Conservation (phyloP, 2,113 vertebrate genomes). For the Calyptomena viridis region DNA sequence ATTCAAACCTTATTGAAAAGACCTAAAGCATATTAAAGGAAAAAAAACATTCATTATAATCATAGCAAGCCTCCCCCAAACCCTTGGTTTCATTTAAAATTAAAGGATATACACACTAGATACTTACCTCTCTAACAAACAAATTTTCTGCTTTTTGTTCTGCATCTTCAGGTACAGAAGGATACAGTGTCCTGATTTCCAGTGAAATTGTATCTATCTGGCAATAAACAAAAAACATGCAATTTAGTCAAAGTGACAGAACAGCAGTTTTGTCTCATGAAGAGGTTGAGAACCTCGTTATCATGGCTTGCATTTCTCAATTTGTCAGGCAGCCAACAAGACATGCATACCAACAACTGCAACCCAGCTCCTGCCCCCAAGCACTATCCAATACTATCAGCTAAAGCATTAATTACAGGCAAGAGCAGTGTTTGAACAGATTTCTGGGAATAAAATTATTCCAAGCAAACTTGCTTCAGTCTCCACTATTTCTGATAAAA, state of each 20-base stretch:
- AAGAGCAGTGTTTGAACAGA: not conserved
- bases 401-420: not conserved
- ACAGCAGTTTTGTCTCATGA: not conserved
- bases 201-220: conserved; percentile 88
- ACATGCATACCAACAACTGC: not conserved
- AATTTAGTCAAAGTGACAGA: not conserved
- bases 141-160: conserved; percentile 89
- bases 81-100: not conserved
- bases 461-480: not conserved
- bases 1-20: not conserved
- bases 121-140: conserved; percentile 93
- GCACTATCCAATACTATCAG: not conserved
- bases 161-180: conserved; percentile 91
- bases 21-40: not conserved
- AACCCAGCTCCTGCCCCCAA: not conserved
- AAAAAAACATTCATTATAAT: not conserved
- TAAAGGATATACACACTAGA: not conserved
- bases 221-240: not conserved
- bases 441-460: not conserved
- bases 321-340: not conserved
- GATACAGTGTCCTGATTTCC: conserved; percentile 88
- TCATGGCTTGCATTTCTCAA: not conserved
- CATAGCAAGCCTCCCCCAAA: not conserved
- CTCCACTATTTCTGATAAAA: not conserved
- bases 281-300: conserved; percentile 26